phyloP scores from a whole-genome alignment of 2,797 vertebrate genomes.

The Orientallactaga sibirica region DNA sequence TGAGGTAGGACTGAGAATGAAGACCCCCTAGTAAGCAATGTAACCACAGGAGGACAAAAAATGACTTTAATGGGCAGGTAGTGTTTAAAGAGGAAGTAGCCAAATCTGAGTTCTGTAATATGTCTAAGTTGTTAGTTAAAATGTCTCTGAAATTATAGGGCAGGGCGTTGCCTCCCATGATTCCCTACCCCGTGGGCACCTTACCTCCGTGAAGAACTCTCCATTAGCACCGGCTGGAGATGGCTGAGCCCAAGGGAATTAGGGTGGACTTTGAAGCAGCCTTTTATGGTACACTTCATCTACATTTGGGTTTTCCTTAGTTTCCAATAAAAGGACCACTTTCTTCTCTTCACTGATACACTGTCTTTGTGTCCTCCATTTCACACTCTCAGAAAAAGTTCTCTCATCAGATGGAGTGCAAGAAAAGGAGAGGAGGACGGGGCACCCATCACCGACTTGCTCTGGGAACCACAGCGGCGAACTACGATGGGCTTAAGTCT shows the following conservation, averaged over 20 bases:
- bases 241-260: constrained; percentile 82
- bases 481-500: constrained; percentile 62
- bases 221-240: constrained; percentile 83
- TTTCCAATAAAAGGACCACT: constrained; percentile 85
- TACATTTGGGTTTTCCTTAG: constrained; percentile 84
- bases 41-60: not conserved
- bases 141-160: not conserved
- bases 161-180: not conserved
- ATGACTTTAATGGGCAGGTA: constrained; percentile 11
- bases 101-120: constrained; percentile 8
- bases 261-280: constrained; percentile 83
- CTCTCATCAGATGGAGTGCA: constrained; percentile 74
- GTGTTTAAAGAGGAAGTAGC: constrained; percentile 7
- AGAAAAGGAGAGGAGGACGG: constrained; percentile 45
- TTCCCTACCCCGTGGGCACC: constrained; percentile 47
- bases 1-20: not conserved
- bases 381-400: constrained; percentile 75
- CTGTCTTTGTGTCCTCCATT: constrained; percentile 84
- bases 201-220: constrained; percentile 80
- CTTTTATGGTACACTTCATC: constrained; percentile 84
- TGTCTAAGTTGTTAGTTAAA: constrained; percentile 51
- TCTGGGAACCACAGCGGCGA: constrained; percentile 66
- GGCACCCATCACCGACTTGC: constrained; percentile 58
- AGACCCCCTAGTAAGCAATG: not conserved
- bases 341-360: constrained; percentile 85